Percentiles rank a stretch among this genome's conserved stretches.
Evolutionary conservation across 2,113 vertebrate genomes (phyloP).

Genomic region (Trematomus loennbergii): DNA sequence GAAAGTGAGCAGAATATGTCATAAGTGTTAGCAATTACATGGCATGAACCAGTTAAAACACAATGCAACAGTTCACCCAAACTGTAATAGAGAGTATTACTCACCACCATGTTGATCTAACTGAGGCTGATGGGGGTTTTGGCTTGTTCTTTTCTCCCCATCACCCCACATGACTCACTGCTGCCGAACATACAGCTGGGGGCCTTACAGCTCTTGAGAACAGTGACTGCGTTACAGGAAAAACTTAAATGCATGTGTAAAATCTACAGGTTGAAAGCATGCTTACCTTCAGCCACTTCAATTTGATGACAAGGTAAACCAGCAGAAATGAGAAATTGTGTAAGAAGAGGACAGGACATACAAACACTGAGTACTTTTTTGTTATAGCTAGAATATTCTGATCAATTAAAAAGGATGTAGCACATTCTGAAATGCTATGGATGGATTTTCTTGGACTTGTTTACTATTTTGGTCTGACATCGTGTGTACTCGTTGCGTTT

Average conservation of each 20-base stretch:
- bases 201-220: slow-evolving; percentile 11
- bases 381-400: background rate
- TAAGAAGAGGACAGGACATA: slow-evolving; percentile 13
- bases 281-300: slow-evolving; percentile 59
- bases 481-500: background rate
- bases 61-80: background rate
- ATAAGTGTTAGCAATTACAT: background rate
- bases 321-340: background rate
- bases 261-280: slow-evolving; percentile 29
- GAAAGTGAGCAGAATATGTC: background rate
- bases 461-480: slow-evolving; percentile 37
- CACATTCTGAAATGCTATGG: background rate
- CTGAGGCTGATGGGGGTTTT: slow-evolving; percentile 26
- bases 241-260: slow-evolving; percentile 14
- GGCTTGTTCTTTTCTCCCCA: slow-evolving; percentile 1
- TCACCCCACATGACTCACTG: slow-evolving; percentile 19
- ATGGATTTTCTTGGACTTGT: slow-evolving; percentile 18
- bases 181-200: slow-evolving; percentile 20
- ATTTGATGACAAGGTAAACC: slow-evolving; percentile 53
- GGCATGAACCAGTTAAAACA: background rate
- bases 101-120: slow-evolving; percentile 1
- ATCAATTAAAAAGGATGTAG: slow-evolving; percentile 13
- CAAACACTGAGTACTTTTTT: background rate
- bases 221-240: slow-evolving; percentile 26
- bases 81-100: slow-evolving; percentile 14